A percentile compares a stretch with the other conserved stretches of the same genome.
Conservation (phyloP, 1,140 invertebrate genomes). For the Leptinotarsa lineolata region DNA sequence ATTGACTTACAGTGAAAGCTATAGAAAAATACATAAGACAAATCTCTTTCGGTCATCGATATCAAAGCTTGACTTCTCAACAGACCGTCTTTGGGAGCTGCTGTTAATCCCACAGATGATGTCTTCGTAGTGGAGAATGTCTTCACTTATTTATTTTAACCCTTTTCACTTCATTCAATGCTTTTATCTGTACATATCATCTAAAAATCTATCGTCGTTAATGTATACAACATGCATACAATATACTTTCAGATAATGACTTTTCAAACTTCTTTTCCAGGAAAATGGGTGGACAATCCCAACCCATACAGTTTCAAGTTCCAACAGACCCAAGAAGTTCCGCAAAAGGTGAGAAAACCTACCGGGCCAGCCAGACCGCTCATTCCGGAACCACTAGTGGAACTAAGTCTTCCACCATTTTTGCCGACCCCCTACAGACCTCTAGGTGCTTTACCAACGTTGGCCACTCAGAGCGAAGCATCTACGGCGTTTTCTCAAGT, state of each 20-base stretch:
- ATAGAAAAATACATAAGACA: too few species aligned
- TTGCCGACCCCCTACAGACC: slow-evolving; percentile 54
- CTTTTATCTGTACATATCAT: too few species aligned
- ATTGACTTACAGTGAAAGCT: too few species aligned
- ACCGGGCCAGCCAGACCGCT: slow-evolving; percentile 20
- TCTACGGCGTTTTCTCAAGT: slow-evolving; percentile 50
- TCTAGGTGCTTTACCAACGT: slow-evolving; percentile 44
- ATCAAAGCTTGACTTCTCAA: too few species aligned
- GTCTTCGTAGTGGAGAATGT: too few species aligned
- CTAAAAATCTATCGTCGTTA: too few species aligned
- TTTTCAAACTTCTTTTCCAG: slow-evolving; percentile 13
- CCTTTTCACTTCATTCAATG: too few species aligned
- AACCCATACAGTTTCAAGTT: slow-evolving; percentile 36
- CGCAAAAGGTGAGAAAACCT: slow-evolving; percentile 17
- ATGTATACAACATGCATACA: too few species aligned
- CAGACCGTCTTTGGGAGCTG: too few species aligned
- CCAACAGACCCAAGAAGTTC: slow-evolving; percentile 20
- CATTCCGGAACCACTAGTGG: slow-evolving; percentile 32
- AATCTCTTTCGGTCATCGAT: too few species aligned
- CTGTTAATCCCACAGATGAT: too few species aligned
- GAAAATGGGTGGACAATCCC: slow-evolving; percentile 46
- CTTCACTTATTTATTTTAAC: too few species aligned
- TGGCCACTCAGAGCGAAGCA: slow-evolving; percentile 51
- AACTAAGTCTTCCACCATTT: slow-evolving; percentile 44
- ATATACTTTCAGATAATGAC: not conserved